Evolutionary conservation across 2,797 vertebrate genomes (phyloP).

Genomic region (Tiaroga cobitis): DNA sequence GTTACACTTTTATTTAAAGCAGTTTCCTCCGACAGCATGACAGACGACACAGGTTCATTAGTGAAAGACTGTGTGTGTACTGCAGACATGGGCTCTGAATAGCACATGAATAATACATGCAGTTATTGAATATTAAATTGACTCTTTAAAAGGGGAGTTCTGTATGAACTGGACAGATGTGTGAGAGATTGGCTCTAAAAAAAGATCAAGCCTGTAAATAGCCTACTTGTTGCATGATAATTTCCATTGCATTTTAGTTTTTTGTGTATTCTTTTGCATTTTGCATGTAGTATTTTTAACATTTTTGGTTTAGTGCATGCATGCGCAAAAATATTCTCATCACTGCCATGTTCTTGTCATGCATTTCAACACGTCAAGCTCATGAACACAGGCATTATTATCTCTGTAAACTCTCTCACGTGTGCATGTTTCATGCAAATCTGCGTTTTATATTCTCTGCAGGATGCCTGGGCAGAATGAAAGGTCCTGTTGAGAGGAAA

Average conservation of each 20-base stretch:
- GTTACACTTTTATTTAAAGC: conserved; percentile 56
- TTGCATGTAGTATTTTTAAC: background rate
- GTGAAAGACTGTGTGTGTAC: conserved; percentile 40
- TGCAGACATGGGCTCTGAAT: conserved; percentile 29
- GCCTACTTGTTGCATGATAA: background rate
- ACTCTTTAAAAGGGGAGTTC: conserved; percentile 44
- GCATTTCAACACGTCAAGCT: background rate
- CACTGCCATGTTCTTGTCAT: background rate
- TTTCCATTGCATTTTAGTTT: background rate
- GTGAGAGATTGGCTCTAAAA: background rate
- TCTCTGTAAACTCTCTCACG: background rate
- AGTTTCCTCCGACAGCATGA: conserved; percentile 47
- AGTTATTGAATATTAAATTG: conserved; percentile 50
- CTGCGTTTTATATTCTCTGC: conserved; percentile 1
- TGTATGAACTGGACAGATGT: conserved; percentile 23
- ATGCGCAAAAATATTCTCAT: background rate
- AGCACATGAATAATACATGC: conserved; percentile 48
- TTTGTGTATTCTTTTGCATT: background rate
- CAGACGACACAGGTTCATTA: conserved; percentile 44
- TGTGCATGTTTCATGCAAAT: conserved; percentile 8
- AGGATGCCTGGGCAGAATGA: background rate
- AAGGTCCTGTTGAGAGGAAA: conserved; percentile 17
- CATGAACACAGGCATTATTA: background rate
- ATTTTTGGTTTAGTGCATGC: background rate
- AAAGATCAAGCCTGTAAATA: background rate